Conservation (phyloP, 2,888 invertebrate genomes). For the Cremastobaeus sp. region DNA sequence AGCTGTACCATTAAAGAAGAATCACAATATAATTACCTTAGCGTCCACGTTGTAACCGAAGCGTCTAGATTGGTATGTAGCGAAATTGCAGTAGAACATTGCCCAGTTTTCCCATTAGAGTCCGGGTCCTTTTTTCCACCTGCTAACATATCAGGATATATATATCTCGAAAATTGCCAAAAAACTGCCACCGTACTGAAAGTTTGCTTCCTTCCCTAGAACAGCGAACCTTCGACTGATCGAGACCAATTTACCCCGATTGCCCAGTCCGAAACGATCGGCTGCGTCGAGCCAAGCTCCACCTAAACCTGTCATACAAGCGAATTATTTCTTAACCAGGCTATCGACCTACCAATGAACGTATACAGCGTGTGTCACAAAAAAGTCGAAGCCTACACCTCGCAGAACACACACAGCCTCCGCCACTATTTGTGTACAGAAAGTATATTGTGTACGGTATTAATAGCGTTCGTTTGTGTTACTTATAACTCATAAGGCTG, state of each 20-base stretch:
- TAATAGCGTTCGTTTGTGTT: slow-evolving; percentile 56
- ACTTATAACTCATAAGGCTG: slow-evolving; percentile 63
- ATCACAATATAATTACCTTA: too few species aligned
- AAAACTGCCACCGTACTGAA: slow-evolving; percentile 10
- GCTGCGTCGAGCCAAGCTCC: slow-evolving; percentile 2
- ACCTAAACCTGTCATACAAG: slow-evolving; percentile 6
- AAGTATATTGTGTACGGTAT: slow-evolving; percentile 63
- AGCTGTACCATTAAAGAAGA: too few species aligned
- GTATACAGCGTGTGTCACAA: slow-evolving; percentile 60
- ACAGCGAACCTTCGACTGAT: background rate
- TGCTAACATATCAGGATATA: slow-evolving; percentile 25
- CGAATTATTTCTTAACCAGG: slow-evolving; percentile 67
- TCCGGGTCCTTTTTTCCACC: background rate
- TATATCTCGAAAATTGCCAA: slow-evolving; percentile 9
- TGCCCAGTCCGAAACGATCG: slow-evolving; percentile 8
- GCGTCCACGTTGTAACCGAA: too few species aligned
- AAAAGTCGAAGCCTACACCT: slow-evolving; percentile 70
- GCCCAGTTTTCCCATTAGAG: too few species aligned
- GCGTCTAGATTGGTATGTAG: too few species aligned
- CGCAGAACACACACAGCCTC: slow-evolving; percentile 68
- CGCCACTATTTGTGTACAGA: slow-evolving; percentile 69
- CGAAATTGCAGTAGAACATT: too few species aligned
- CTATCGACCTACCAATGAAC: slow-evolving; percentile 67
- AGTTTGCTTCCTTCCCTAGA: background rate
- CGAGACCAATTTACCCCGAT: slow-evolving; percentile 1